Evolutionary conservation across 2,797 vertebrate genomes (phyloP).

Genomic region (Micrastur ruficollis): DNA sequence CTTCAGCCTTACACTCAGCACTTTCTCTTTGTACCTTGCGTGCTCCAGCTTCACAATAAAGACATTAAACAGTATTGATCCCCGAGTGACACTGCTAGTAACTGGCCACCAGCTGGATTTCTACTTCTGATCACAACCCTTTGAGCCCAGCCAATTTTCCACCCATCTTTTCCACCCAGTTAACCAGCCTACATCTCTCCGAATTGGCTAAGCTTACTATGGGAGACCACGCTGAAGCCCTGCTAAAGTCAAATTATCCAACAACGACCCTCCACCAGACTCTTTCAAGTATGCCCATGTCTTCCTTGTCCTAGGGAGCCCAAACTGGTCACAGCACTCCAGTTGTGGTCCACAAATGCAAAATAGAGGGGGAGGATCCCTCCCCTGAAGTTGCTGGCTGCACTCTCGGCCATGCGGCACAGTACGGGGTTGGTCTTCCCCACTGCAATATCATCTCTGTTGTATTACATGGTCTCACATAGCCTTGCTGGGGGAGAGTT

Average conservation of each 20-base stretch:
- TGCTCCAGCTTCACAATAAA: background rate
- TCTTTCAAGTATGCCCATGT: background rate
- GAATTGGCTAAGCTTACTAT: background rate
- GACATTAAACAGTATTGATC: background rate
- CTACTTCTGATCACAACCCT: background rate
- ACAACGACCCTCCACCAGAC: background rate
- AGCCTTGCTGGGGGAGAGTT: background rate
- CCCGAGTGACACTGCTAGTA: background rate
- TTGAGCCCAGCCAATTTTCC: background rate
- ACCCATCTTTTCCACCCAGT: background rate
- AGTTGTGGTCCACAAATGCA: background rate
- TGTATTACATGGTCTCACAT: background rate
- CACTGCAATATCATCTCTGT: background rate
- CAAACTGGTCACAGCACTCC: background rate
- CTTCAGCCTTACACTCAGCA: background rate
- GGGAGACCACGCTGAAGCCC: fast-evolving
- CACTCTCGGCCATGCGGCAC: background rate
- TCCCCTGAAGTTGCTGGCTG: background rate
- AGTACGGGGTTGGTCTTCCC: background rate
- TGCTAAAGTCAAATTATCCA: background rate
- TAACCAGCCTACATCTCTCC: background rate
- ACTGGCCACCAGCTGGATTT: background rate
- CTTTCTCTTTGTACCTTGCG: fast-evolving
- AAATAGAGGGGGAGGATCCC: background rate
- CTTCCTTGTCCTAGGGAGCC: background rate